Percentiles rank a stretch among this genome's conserved stretches.
Evolutionary conservation across 2,113 vertebrate genomes (phyloP).

Genomic region (Corapipo altera): DNA sequence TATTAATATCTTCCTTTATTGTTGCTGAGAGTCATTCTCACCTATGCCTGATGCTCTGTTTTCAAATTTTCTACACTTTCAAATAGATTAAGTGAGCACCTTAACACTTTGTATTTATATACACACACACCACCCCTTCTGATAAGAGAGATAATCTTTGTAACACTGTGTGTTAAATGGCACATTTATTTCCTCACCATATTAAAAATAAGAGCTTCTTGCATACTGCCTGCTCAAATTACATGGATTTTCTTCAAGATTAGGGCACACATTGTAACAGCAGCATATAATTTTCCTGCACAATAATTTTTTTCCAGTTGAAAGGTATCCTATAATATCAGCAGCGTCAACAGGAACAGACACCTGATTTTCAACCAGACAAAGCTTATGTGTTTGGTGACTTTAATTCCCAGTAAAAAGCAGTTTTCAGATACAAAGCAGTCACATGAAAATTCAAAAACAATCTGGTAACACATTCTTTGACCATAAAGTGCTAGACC

Average conservation of each 20-base stretch:
- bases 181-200: slow-evolving; percentile 31
- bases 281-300: slow-evolving; percentile 70
- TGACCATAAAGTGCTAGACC: background rate
- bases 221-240: slow-evolving; percentile 53
- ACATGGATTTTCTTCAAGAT: slow-evolving; percentile 67
- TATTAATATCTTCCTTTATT: background rate
- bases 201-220: slow-evolving; percentile 37
- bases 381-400: slow-evolving; percentile 26
- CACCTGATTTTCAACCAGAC: slow-evolving; percentile 63
- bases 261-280: slow-evolving; percentile 59
- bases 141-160: slow-evolving; percentile 26
- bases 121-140: background rate
- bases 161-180: slow-evolving; percentile 13
- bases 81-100: background rate
- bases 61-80: background rate
- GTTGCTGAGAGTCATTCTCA: background rate
- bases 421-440: slow-evolving; percentile 23
- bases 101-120: background rate
- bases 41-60: background rate
- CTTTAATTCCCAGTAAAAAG: slow-evolving; percentile 50
- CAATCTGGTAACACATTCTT: slow-evolving; percentile 26
- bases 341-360: slow-evolving; percentile 61
- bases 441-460: slow-evolving; percentile 8
- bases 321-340: slow-evolving; percentile 70
- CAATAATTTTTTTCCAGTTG: slow-evolving; percentile 69